Conservation (phyloP, 64 coral and sea anemone genomes). For the Dendronephthya gigantea region DNA sequence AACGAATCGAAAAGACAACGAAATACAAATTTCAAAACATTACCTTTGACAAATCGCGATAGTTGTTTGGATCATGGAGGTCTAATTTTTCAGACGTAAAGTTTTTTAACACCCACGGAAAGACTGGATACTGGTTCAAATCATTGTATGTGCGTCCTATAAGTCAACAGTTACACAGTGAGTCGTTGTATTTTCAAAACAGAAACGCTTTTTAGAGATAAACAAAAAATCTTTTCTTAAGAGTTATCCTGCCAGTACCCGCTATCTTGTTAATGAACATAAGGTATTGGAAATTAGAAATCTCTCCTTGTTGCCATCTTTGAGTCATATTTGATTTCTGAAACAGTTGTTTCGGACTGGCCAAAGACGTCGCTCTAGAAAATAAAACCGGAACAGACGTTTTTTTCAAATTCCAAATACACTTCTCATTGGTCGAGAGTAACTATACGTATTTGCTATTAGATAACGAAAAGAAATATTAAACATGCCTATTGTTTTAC, state of each 20-base stretch:
- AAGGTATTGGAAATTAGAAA: conserved; percentile 83
- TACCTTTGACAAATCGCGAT: conserved; percentile 33
- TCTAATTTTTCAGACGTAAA: conserved; percentile 62
- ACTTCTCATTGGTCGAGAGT: too few relatives aligned
- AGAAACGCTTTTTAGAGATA: not conserved
- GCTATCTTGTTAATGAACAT: conserved; percentile 97
- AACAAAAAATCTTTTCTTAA: too few relatives aligned
- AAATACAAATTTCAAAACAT: not conserved
- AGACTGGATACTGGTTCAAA: conserved; percentile 96
- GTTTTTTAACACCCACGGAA: conserved; percentile 88
- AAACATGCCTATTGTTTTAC: too few relatives aligned
- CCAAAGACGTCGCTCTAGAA: conserved; percentile 62
- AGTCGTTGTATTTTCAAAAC: not conserved
- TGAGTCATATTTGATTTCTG: conserved; percentile 87
- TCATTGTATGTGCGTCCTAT: conserved; percentile 84
- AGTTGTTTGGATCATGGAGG: conserved; percentile 62
- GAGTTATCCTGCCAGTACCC: conserved; percentile 24
- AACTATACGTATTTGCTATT: too few relatives aligned
- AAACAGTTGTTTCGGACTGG: conserved; percentile 75
- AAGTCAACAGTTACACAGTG: not conserved
- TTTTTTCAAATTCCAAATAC: too few relatives aligned
- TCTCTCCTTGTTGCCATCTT: conserved; percentile 77
- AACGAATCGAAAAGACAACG: not conserved
- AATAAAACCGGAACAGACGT: not conserved
- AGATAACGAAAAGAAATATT: too few relatives aligned